Percentiles rank a stretch among this genome's conserved stretches.
Evolutionary conservation across 2,888 invertebrate species (phyloP).

Genomic region (Dexiosoma caninum): DNA sequence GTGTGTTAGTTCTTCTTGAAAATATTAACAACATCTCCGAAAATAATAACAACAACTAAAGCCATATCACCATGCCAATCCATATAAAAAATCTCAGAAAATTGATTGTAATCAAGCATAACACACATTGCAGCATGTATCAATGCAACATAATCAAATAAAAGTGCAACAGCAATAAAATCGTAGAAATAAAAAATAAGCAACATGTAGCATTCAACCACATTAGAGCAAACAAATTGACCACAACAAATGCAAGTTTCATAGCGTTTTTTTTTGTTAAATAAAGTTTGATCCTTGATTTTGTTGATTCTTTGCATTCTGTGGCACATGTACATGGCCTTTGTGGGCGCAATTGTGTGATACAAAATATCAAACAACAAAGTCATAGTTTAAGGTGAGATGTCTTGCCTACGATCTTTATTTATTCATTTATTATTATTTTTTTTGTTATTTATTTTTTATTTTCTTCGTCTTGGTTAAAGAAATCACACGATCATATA

Average conservation of each 20-base stretch:
- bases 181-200: not conserved
- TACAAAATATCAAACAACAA: conserved; percentile 52
- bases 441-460: too few species aligned
- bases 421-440: too few species aligned
- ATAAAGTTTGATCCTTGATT: conserved; percentile 41
- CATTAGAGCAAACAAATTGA: conserved; percentile 64
- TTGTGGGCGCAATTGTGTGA: conserved; percentile 30
- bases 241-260: conserved; percentile 53
- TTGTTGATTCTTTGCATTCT: conserved; percentile 23
- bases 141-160: conserved; percentile 45
- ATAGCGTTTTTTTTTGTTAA: conserved; percentile 8
- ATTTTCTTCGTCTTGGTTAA: conserved; percentile 12
- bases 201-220: conserved; percentile 25
- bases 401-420: conserved; percentile 54
- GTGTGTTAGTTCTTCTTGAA: not conserved
- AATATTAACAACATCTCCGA: not conserved
- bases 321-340: conserved; percentile 39
- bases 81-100: not conserved
- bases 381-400: conserved; percentile 61
- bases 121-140: conserved; percentile 50
- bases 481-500: conserved; percentile 58
- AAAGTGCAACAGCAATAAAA: conserved; percentile 1
- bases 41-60: too few species aligned
- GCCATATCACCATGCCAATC: not conserved
- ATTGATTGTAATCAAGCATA: conserved; percentile 60